Conservation (phyloP, 2,797 vertebrate species). For the Ciconia nigra region DNA sequence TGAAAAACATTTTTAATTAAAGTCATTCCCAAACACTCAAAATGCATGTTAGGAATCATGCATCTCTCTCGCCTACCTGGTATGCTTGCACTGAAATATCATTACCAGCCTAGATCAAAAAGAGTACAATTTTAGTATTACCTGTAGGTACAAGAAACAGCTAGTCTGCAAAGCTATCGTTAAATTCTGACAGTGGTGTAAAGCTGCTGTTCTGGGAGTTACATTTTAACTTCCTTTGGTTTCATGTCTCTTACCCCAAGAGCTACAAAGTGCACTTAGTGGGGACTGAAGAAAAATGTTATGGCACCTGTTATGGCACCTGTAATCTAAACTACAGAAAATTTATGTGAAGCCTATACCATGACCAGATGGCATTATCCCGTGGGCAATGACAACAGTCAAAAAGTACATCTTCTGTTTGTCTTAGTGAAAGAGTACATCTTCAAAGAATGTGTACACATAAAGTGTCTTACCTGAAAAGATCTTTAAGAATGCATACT, state of each 20-base stretch:
- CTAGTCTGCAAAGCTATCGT: neutral
- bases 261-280: neutral
- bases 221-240: neutral
- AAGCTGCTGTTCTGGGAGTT: neutral
- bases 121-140: neutral
- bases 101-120: neutral
- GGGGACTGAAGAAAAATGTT: neutral
- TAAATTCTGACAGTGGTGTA: neutral
- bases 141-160: neutral
- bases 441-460: neutral
- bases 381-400: neutral
- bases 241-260: neutral
- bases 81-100: neutral
- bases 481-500: neutral
- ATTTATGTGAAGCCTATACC: neutral
- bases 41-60: neutral
- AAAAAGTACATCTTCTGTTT: neutral
- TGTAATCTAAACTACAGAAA: neutral
- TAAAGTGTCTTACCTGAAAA: neutral
- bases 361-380: accelerated
- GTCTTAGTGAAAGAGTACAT: neutral
- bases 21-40: neutral
- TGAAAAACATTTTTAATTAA: neutral
- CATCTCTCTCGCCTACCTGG: constrained; percentile 16
- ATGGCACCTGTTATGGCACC: neutral